These are phyloP conservation scores for Sterna hirundo DNA, from an alignment of 2,113 vertebrate species.

Conservation along the genomic window DNA sequence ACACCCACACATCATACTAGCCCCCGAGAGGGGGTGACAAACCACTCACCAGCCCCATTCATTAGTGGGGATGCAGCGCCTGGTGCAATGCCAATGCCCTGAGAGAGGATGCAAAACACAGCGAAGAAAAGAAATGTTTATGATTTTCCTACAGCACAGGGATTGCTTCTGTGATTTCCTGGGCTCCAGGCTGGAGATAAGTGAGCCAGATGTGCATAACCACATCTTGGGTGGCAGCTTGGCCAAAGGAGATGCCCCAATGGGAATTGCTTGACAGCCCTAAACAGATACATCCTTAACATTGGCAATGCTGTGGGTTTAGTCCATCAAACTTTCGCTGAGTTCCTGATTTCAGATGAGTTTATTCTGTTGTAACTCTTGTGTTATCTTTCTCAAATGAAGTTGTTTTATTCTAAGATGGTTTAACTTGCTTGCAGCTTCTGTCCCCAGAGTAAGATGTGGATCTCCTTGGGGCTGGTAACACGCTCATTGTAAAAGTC, in stretches of 20 bases:
- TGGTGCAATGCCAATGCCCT: neutral
- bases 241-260: neutral
- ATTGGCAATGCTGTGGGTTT: neutral
- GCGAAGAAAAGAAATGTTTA: neutral
- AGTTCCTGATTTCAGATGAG: neutral
- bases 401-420: neutral
- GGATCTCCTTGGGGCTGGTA: neutral
- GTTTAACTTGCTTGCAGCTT: neutral
- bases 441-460: neutral
- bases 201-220: neutral
- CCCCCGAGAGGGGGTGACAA: neutral
- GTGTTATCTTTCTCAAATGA: neutral
- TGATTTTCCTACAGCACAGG: neutral
- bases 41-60: neutral
- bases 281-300: neutral
- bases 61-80: neutral
- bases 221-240: neutral
- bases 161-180: neutral
- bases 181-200: neutral
- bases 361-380: neutral
- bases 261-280: neutral
- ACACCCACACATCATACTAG: neutral
- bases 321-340: neutral
- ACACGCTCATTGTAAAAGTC: neutral
- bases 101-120: neutral